Conservation (phyloP, 2,888 invertebrate genomes). For the Thelaira solivaga region DNA sequence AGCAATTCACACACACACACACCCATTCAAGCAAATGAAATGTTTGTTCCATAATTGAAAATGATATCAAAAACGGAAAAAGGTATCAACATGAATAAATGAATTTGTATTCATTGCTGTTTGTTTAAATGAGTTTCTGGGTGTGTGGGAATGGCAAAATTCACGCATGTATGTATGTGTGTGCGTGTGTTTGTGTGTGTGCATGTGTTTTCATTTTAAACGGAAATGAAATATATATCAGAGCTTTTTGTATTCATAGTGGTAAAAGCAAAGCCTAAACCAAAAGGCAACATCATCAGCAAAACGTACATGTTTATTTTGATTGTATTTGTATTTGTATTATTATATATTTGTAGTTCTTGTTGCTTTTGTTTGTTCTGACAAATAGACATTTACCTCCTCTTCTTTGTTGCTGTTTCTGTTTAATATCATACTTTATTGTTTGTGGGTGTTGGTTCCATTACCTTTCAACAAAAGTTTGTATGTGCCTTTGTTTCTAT, state of each 20-base stretch:
- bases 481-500: conserved; percentile 25
- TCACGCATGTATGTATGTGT: neutral
- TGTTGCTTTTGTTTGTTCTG: neutral
- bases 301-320: no score
- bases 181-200: neutral
- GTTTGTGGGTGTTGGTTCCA: conserved; percentile 49
- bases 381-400: conserved; percentile 22
- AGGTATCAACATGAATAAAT: conserved; percentile 46
- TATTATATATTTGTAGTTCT: neutral
- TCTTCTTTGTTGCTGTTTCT: conserved; percentile 27
- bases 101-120: neutral
- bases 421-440: conserved; percentile 41
- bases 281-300: conserved; percentile 6
- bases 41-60: conserved; percentile 52
- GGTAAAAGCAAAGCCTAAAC: conserved; percentile 2
- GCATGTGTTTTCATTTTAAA: neutral
- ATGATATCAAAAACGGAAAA: conserved; percentile 41
- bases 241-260: conserved; percentile 21
- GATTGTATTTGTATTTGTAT: neutral
- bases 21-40: no score
- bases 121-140: no score
- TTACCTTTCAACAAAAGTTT: conserved; percentile 42
- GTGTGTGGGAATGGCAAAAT: no score
- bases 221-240: conserved; percentile 55
- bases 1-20: no score